Conservation (phyloP, 2,888 invertebrate genomes). For the Isotomurus palustris region DNA sequence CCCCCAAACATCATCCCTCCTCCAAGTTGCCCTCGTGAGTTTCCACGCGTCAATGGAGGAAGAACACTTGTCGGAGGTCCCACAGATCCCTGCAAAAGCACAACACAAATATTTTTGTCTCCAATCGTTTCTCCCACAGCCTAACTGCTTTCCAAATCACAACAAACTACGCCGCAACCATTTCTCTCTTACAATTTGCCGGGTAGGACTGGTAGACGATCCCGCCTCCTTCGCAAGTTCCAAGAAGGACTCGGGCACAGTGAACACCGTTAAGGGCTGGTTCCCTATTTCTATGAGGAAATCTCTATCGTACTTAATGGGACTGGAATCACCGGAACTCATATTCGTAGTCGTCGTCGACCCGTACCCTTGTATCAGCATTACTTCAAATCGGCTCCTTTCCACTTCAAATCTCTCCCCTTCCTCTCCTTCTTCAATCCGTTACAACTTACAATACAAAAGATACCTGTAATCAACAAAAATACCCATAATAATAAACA, state of each 20-base stretch:
- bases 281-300: conserved; percentile 33
- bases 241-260: conserved; percentile 31
- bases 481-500: too few species aligned
- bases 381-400: too few species aligned
- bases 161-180: not conserved
- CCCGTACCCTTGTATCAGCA: conserved; percentile 4
- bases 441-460: too few species aligned
- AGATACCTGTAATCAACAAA: not conserved
- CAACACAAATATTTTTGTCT: too few species aligned
- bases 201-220: conserved; percentile 20
- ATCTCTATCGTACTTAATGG: conserved; percentile 37
- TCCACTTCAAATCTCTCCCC: not conserved
- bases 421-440: not conserved
- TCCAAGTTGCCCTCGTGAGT: not conserved
- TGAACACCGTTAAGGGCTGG: conserved; percentile 25
- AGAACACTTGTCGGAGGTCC: conserved; percentile 5
- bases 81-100: too few species aligned
- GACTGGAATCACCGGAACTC: too few species aligned
- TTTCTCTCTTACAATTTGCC: conserved; percentile 8
- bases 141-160: too few species aligned
- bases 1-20: not conserved
- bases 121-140: too few species aligned
- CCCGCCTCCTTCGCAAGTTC: conserved; percentile 32
- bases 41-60: not conserved
- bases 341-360: too few species aligned